Evolutionary conservation across 2,888 invertebrate species (phyloP), one percentile per base, ranked within the genome.

Genomic region (Onthophagus sagittarius): DNA sequence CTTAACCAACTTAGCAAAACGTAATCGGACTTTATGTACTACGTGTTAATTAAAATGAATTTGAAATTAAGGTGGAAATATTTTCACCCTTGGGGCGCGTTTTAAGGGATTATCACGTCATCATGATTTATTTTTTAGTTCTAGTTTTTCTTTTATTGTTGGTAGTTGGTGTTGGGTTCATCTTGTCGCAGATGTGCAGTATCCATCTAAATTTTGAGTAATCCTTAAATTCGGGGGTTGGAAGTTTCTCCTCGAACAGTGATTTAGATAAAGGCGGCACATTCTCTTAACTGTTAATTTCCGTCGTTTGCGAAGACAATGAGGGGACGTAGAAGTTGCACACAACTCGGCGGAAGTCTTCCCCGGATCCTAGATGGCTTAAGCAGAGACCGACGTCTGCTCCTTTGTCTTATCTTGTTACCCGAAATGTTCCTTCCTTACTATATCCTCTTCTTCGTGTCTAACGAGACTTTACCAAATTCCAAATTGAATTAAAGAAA

Each of bases 281-380:
- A 31, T 67, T 67, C 67, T n/a, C 32, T 67, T 67, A 67, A 67
- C 67, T 67, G 67, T 67, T 67, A 67, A 67, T 67, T 67, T 67
- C 67, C 67, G 23, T 67, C 23, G 67, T 13, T 67, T 23, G 67
- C 67, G 32, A 67, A 31, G 67, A 32, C 67, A 67, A 67, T 32
- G 67, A 67, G 31, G 15, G 32, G 67, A 23, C 15, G 15, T 13
- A 63, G 63, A 15, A 63, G 63, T 15, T 23, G 32, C 67, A 23
- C 67, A n/a, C 67, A 23, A 31, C 23, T 31, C 67, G 23, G n/a
- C 23, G 23, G 31, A 67, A 67, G 67, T 31, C 67, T 67, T 67
- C 63, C 5, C 63, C 67, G 67, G 67, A 67, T 67, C 23, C 67
- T 31, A 23, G 67, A 67, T 67, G 67, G 15, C 31, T 53, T 53